A percentile compares a stretch with the other conserved stretches of the same genome.
These are phyloP conservation scores for Bombylius major DNA, from an alignment of 2,888 invertebrate genomes.

Conservation along the genomic window DNA sequence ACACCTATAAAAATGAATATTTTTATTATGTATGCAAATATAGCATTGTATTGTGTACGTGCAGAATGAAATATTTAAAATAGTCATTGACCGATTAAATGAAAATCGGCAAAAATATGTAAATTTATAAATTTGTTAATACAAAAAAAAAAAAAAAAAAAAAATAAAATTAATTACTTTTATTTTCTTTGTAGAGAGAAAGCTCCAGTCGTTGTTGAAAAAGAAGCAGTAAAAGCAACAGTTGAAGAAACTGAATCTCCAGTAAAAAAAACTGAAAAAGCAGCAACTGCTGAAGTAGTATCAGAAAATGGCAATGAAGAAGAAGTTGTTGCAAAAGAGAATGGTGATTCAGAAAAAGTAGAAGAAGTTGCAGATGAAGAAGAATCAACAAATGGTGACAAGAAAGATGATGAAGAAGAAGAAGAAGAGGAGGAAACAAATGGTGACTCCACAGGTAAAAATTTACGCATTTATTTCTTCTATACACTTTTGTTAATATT, in stretches of 20 bases:
- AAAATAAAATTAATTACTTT: too few relatives aligned
- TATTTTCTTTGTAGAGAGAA: constrained; percentile 22
- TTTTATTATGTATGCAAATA: too few relatives aligned
- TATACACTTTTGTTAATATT: not conserved
- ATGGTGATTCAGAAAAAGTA: constrained; percentile 17
- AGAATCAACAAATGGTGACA: constrained; percentile 17
- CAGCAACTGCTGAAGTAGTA: constrained; percentile 24
- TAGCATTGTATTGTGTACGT: too few relatives aligned
- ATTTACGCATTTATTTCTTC: not conserved
- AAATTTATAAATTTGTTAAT: too few relatives aligned
- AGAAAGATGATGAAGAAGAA: constrained; percentile 14
- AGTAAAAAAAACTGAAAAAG: constrained; percentile 22
- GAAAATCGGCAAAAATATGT: too few relatives aligned
- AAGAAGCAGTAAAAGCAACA: constrained; percentile 31
- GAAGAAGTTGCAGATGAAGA: constrained; percentile 17
- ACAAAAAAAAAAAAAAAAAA: too few relatives aligned
- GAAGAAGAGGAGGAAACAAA: constrained; percentile 24
- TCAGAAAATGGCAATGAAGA: constrained; percentile 28
- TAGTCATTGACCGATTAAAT: too few relatives aligned
- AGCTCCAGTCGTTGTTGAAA: constrained; percentile 33
- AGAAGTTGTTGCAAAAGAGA: constrained; percentile 14
- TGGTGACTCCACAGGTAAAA: constrained; percentile 32
- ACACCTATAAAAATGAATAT: too few relatives aligned
- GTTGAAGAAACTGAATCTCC: constrained; percentile 26
- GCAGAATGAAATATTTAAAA: too few relatives aligned